Evolutionary conservation across 2,888 invertebrate genomes (phyloP), one percentile per base, ranked within the genome.

Genomic region (Hartigia nigra): DNA sequence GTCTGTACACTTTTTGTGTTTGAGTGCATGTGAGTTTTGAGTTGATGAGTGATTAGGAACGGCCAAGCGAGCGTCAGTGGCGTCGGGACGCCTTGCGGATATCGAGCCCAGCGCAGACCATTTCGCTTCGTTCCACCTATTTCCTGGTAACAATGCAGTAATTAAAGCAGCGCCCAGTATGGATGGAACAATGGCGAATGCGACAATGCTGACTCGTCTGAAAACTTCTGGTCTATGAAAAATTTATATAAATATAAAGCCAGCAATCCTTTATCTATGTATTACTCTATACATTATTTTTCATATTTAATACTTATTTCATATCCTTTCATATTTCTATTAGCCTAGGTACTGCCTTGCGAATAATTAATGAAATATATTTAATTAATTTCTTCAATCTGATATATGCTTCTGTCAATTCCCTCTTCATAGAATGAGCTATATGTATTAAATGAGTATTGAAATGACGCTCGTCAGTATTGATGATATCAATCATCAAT

Each of bases 121-220:
- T 55, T 55, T 55, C 55, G 23, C 55, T 23, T 23, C 55, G 55
- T 55, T 55, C 55, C 55, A 55, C 55, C 55, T 55, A 5, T 72
- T 72, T 82, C 75, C 78, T 78, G 74, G 75, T 69, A 76, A 84
- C 84, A 86, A 86, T 82, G 82, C 80, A 78, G 80, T 83, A 83
- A 87, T 86, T 86, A 86, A 77, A 82, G 83, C 81, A 79, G 78
- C 77, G 81, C 81, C 75, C 81, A 75, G 70, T 76, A 77, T 76
- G 31, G 32, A n/a, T 74, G 31, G 80, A 82, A 83, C 82, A 83
- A 85, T 82, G 81, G 79, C 69, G 77, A 75, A 77, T 78, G 69
- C 76, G 69, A 77, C 36, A 70, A 35, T 32, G 23, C 23, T 32
- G 37, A 34, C 23, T 31, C 12, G 0, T 23, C 32, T 32, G 31